Conservation (phyloP, 2,797 vertebrate genomes). For the Rhinogobio ventralis region DNA sequence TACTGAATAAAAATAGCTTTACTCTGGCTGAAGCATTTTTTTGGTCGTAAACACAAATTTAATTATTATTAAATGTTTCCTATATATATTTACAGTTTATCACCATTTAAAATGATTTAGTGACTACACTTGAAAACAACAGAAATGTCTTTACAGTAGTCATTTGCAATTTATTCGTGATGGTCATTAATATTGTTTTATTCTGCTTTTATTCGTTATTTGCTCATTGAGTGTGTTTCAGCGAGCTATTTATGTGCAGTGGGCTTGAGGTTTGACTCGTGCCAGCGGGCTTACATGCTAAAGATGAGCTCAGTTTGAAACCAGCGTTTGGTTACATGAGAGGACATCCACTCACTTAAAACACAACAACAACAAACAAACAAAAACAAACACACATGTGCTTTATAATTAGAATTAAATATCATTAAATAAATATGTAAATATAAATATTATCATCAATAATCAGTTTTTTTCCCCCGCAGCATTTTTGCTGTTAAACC, state of each 20-base stretch:
- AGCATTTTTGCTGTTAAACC: background rate
- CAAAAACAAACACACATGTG: background rate
- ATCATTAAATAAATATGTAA: background rate
- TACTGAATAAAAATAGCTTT: background rate
- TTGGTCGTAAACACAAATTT: background rate
- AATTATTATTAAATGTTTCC: background rate
- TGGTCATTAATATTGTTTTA: no score
- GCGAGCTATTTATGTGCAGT: background rate
- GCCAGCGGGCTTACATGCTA: constrained; percentile 47
- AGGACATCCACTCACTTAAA: background rate
- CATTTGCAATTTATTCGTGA: background rate
- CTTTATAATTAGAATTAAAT: background rate
- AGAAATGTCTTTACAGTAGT: background rate
- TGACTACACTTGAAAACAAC: background rate
- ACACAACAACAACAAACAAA: background rate
- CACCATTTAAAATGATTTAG: background rate
- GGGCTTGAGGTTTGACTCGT: constrained; percentile 59
- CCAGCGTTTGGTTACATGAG: constrained; percentile 12
- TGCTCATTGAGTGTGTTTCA: background rate
- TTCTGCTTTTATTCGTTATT: background rate
- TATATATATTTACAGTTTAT: background rate
- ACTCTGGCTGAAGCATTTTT: background rate
- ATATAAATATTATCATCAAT: background rate
- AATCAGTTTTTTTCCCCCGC: background rate
- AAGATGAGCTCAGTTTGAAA: constrained; percentile 24